Evolutionary conservation across 1,140 invertebrate genomes (phyloP).

Genomic region (Sycophaga agraensis): DNA sequence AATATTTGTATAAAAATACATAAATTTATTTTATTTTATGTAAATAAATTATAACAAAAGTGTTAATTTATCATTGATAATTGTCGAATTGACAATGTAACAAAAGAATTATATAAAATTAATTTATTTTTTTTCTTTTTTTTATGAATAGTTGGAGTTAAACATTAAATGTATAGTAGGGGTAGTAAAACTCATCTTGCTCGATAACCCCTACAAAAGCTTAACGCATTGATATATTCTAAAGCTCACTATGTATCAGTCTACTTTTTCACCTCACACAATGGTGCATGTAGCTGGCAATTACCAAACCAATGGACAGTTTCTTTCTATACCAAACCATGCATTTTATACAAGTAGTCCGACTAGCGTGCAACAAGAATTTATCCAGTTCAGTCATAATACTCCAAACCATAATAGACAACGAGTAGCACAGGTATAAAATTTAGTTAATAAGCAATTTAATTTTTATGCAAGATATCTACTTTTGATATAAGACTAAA

Average conservation of each 20-base stretch:
- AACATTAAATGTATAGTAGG: background rate
- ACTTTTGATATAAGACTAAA: no score
- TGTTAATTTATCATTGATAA: background rate
- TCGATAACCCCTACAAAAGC: constrained; percentile 6
- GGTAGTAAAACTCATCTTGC: constrained; percentile 8
- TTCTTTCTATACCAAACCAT: constrained; percentile 40
- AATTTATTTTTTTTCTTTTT: constrained; percentile 21
- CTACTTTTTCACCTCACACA: constrained; percentile 48
- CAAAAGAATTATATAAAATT: background rate
- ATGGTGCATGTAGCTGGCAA: constrained; percentile 51
- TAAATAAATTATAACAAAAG: background rate
- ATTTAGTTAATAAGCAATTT: background rate
- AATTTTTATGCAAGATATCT: no score
- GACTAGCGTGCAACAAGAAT: constrained; percentile 43
- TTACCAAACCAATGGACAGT: constrained; percentile 48
- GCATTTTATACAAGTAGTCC: constrained; percentile 40
- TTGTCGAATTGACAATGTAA: background rate
- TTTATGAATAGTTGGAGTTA: constrained; percentile 18
- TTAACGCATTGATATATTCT: constrained; percentile 3
- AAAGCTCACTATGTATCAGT: constrained; percentile 52
- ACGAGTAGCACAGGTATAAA: constrained; percentile 45
- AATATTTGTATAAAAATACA: background rate
- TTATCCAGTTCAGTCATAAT: constrained; percentile 39
- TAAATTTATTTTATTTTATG: background rate
- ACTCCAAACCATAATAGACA: constrained; percentile 41